Evolutionary conservation across 2,797 vertebrate genomes (phyloP).

Genomic region (Mycteria americana): DNA sequence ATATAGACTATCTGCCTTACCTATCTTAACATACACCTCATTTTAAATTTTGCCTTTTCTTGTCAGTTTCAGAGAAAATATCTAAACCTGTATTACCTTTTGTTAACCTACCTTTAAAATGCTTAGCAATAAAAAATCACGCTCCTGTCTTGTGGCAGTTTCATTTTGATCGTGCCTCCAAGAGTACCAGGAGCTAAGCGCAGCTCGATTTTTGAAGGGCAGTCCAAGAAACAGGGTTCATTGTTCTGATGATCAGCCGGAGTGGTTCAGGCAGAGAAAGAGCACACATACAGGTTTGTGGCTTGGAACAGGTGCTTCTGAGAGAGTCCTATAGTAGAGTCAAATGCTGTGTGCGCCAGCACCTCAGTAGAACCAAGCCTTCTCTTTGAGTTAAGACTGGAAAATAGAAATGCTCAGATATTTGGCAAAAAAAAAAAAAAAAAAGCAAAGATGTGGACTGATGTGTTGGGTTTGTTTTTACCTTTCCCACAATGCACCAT

Average conservation of each 20-base stretch:
- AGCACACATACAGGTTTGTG: background rate
- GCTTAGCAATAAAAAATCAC: background rate
- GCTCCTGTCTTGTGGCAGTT: background rate
- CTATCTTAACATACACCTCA: background rate
- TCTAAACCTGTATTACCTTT: background rate
- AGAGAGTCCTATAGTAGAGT: background rate
- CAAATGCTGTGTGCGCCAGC: background rate
- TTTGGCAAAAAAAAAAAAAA: accelerated
- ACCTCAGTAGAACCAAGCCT: background rate
- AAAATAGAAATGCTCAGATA: background rate
- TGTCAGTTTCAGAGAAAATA: background rate
- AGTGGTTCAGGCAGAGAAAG: background rate
- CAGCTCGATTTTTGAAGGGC: background rate
- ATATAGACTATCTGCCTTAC: background rate
- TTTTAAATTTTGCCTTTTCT: background rate
- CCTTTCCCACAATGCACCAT: background rate
- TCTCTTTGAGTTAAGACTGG: background rate
- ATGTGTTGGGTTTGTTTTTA: background rate
- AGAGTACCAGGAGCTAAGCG: background rate
- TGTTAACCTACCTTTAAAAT: background rate
- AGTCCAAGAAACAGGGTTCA: background rate
- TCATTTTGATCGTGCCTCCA: background rate
- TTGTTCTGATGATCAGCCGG: background rate
- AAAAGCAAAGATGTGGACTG: background rate
- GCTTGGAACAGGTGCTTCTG: background rate